phyloP scores from a whole-genome alignment of 2,888 invertebrate genomes.

The Coenonympha glycerion region DNA sequence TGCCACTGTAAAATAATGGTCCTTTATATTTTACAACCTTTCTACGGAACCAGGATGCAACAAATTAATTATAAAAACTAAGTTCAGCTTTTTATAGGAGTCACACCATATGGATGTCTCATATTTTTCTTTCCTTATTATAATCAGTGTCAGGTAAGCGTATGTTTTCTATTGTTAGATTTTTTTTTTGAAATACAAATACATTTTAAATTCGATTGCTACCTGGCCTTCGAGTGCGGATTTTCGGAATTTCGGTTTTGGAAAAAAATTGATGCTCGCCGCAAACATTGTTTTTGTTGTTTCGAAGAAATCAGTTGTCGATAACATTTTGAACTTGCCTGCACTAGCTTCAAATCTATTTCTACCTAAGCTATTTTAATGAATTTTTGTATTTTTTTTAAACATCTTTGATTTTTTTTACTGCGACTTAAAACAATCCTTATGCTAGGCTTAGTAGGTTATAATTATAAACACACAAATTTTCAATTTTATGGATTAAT shows the following conservation, averaged over 20 bases:
- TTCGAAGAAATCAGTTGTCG: conserved; percentile 17
- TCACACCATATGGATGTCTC: conserved; percentile 64
- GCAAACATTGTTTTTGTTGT: conserved; percentile 73
- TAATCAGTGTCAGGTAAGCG: conserved; percentile 69
- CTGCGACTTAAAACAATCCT: no score
- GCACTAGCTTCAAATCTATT: no score
- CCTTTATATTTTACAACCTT: background rate
- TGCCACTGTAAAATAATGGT: no score
- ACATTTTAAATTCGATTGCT: conserved; percentile 66
- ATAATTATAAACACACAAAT: no score
- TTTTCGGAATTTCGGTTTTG: conserved; percentile 65
- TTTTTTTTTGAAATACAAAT: conserved; percentile 72
- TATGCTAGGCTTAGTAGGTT: no score
- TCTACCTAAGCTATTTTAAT: no score
- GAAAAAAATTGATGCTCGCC: conserved; percentile 66
- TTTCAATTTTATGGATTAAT: no score
- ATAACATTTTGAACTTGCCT: conserved; percentile 22
- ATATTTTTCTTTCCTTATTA: conserved; percentile 72
- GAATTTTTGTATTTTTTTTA: no score
- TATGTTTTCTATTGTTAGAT: conserved; percentile 55
- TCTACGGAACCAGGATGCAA: background rate
- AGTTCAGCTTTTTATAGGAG: no score
- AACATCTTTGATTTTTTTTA: no score
- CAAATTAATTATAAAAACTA: no score
- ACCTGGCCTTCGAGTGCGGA: conserved; percentile 69